A percentile compares a stretch with the other conserved stretches of the same genome.
These are phyloP conservation scores for Acleris literana DNA, from an alignment of 2,888 invertebrate genomes.

Conservation along the genomic window DNA sequence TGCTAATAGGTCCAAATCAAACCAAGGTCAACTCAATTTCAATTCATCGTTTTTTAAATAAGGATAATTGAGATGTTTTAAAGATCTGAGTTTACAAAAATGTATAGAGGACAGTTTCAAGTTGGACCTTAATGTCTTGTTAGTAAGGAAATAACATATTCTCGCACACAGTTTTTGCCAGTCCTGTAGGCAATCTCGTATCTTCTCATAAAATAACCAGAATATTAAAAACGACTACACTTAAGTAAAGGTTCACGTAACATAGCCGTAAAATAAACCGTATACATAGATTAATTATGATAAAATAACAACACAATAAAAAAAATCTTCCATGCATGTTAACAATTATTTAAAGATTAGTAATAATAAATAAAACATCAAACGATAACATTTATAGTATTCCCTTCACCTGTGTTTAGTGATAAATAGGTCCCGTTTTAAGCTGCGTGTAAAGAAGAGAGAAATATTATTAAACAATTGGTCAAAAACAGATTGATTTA, in stretches of 20 bases:
- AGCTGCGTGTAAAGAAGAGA: slow-evolving; percentile 84
- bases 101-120: no score
- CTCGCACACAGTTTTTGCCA: background rate
- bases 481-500: slow-evolving; percentile 31
- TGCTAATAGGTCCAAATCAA: no score
- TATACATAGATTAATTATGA: background rate
- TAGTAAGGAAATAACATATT: background rate
- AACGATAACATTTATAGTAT: slow-evolving; percentile 67
- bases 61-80: no score
- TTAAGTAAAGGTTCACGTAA: no score
- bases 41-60: no score
- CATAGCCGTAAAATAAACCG: no score
- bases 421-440: slow-evolving; percentile 84
- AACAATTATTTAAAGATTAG: slow-evolving; percentile 27
- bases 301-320: background rate
- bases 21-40: no score
- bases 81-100: no score
- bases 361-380: slow-evolving; percentile 51
- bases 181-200: background rate
- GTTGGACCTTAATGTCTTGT: slow-evolving; percentile 1
- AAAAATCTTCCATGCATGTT: slow-evolving; percentile 13
- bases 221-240: no score
- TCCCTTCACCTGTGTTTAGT: slow-evolving; percentile 83
- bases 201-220: no score
- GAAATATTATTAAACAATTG: slow-evolving; percentile 72